Evolutionary conservation across 2,113 vertebrate genomes (phyloP).

Genomic region (Hemicordylus capensis): DNA sequence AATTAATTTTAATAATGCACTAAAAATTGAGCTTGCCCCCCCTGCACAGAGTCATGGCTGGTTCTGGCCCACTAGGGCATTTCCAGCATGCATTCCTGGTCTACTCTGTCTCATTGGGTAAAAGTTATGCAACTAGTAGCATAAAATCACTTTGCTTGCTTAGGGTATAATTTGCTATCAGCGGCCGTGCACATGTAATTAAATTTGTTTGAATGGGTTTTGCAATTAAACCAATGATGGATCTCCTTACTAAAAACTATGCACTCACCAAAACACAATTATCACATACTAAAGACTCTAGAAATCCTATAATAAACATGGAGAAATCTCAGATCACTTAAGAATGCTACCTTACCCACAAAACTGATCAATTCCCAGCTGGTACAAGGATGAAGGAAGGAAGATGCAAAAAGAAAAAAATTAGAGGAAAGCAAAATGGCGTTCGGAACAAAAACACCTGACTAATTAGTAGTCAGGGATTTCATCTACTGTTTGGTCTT

Average conservation of each 20-base stretch:
- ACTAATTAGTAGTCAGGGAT: too few relatives aligned
- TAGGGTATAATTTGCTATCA: background rate
- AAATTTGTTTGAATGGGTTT: background rate
- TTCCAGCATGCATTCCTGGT: too few relatives aligned
- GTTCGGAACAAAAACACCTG: too few relatives aligned
- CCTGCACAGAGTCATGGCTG: too few relatives aligned
- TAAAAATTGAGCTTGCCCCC: too few relatives aligned
- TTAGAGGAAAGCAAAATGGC: too few relatives aligned
- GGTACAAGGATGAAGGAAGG: constrained; percentile 25
- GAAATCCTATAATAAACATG: background rate
- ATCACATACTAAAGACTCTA: background rate
- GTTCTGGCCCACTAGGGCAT: too few relatives aligned
- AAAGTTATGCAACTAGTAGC: background rate
- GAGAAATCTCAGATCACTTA: constrained; percentile 7
- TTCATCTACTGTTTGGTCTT: too few relatives aligned
- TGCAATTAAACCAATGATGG: background rate
- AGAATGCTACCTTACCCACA: constrained; percentile 16
- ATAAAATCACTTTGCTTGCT: background rate
- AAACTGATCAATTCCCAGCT: constrained; percentile 12
- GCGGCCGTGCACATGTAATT: background rate
- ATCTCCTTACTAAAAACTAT: background rate
- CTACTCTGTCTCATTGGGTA: background rate
- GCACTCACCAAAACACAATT: background rate
- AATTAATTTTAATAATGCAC: too few relatives aligned
- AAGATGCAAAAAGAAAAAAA: constrained; percentile 38